Conservation (phyloP, 2,888 invertebrate species). For the Leucania comma region DNA sequence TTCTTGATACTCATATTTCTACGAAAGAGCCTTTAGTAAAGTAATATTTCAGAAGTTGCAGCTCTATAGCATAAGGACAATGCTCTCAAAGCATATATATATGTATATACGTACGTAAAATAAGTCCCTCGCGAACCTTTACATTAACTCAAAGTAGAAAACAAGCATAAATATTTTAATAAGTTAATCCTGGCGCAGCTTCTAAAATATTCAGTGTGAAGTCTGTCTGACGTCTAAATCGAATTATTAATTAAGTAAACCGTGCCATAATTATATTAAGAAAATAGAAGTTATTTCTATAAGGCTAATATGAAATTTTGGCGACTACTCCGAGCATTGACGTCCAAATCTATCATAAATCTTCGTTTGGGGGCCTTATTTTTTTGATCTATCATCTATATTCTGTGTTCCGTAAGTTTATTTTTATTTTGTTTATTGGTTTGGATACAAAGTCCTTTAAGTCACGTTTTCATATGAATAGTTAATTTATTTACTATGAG, state of each 20-base stretch:
- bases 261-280: constrained; percentile 34
- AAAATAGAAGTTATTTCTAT: constrained; percentile 18
- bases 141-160: neutral
- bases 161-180: constrained; percentile 24
- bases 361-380: neutral
- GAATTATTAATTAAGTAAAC: constrained; percentile 26
- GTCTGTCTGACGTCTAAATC: constrained; percentile 28
- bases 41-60: neutral
- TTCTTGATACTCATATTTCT: neutral
- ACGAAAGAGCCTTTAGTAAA: neutral
- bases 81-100: neutral
- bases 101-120: too few species aligned
- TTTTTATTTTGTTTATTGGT: too few species aligned
- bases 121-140: neutral
- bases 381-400: too few species aligned
- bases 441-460: too few species aligned
- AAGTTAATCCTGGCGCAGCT: constrained; percentile 9
- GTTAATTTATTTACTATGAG: too few species aligned
- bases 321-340: neutral
- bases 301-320: neutral
- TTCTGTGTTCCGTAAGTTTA: too few species aligned
- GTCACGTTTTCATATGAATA: too few species aligned
- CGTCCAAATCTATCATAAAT: neutral
- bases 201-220: constrained; percentile 43
- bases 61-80: neutral